These are phyloP conservation scores for Drosophila arizonae DNA, from an alignment of 1,140 invertebrate species.

Conservation along the genomic window DNA sequence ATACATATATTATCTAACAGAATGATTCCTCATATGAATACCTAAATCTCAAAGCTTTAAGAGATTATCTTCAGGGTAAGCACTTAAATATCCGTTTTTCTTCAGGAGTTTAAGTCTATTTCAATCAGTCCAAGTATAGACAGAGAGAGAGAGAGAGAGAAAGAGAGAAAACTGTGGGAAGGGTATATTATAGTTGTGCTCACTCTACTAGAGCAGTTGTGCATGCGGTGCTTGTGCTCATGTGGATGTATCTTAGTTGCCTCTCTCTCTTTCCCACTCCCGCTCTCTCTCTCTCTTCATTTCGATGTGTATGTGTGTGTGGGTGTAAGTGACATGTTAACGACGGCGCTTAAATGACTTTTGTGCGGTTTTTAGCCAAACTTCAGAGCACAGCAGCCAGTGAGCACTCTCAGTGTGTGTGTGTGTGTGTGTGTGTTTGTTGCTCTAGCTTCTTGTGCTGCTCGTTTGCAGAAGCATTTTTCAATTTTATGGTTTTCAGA, in stretches of 20 bases:
- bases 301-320: conserved; percentile 8
- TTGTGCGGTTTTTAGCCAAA: conserved; percentile 76
- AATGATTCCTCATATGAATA: too few species aligned
- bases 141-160: too few species aligned
- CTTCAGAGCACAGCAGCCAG: conserved; percentile 35
- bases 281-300: neutral
- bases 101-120: too few species aligned
- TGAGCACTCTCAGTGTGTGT: conserved; percentile 6
- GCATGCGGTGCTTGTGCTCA: conserved; percentile 5
- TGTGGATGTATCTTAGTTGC: neutral
- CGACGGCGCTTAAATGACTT: conserved; percentile 77
- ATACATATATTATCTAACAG: too few species aligned
- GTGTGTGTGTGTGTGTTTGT: conserved; percentile 4
- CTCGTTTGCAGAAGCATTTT: conserved; percentile 67
- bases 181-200: neutral
- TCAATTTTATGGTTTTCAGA: conserved; percentile 80
- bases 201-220: neutral
- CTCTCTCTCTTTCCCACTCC: too few species aligned
- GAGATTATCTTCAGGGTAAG: too few species aligned
- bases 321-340: conserved; percentile 74
- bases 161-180: too few species aligned
- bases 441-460: conserved; percentile 22
- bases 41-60: too few species aligned
- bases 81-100: too few species aligned
- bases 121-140: too few species aligned